Percentiles rank a stretch among this genome's conserved stretches.
These are phyloP conservation scores for Australoheros scitulus DNA, from an alignment of 2,113 vertebrate species.

Conservation along the genomic window DNA sequence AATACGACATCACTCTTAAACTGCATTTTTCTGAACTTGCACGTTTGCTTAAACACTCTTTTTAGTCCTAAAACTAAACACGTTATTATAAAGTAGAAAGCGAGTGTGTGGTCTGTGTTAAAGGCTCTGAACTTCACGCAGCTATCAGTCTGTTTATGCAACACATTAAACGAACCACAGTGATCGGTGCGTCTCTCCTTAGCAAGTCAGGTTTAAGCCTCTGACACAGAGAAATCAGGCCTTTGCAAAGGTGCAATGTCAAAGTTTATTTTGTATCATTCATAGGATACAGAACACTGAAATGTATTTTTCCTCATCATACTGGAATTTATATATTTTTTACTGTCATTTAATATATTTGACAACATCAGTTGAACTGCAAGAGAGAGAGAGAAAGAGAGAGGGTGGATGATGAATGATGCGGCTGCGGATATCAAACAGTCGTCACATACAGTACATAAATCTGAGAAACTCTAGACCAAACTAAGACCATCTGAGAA, in stretches of 20 bases:
- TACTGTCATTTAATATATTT: conserved; percentile 73
- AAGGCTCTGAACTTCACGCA: neutral
- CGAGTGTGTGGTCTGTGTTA: neutral
- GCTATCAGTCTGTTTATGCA: neutral
- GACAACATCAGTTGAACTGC: conserved; percentile 71
- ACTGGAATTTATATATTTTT: conserved; percentile 75
- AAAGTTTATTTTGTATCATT: conserved; percentile 82
- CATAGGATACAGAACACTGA: conserved; percentile 80
- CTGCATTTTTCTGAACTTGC: neutral
- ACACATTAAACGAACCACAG: neutral
- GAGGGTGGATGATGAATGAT: conserved; percentile 44
- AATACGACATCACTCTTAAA: neutral
- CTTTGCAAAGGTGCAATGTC: conserved; percentile 75
- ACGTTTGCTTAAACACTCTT: neutral
- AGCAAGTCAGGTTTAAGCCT: neutral
- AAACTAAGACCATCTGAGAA: conserved; percentile 12
- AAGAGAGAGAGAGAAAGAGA: conserved; percentile 57
- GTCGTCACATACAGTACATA: conserved; percentile 42
- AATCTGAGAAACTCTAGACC: conserved; percentile 33
- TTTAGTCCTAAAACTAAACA: neutral
- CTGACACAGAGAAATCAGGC: conserved; percentile 11
- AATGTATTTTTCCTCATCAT: conserved; percentile 67
- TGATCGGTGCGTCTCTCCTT: neutral
- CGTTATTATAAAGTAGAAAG: neutral
- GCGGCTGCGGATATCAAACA: conserved; percentile 38